phyloP scores from a whole-genome alignment of 2,888 invertebrate species.

The Microdon myrmicae region DNA sequence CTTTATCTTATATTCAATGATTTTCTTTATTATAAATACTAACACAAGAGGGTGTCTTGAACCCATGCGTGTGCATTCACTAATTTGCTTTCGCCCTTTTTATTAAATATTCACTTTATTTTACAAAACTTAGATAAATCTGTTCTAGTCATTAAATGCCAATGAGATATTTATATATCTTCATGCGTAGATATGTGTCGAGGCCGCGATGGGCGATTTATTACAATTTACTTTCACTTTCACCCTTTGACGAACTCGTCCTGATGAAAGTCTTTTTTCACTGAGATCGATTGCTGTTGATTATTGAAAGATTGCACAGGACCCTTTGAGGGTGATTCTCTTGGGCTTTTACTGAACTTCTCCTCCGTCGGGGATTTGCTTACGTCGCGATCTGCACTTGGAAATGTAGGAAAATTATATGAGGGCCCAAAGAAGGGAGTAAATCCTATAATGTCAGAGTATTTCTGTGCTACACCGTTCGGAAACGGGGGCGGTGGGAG shows the following conservation, averaged over 20 bases:
- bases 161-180: slow-evolving; percentile 38
- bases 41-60: no score
- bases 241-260: slow-evolving; percentile 45
- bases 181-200: slow-evolving; percentile 40
- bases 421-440: slow-evolving; percentile 71
- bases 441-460: slow-evolving; percentile 81
- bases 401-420: slow-evolving; percentile 53
- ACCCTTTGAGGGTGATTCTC: slow-evolving; percentile 51
- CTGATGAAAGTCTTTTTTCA: slow-evolving; percentile 38
- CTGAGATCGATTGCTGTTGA: slow-evolving; percentile 20
- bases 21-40: slow-evolving; percentile 47
- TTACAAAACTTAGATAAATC: slow-evolving; percentile 47
- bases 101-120: slow-evolving; percentile 11
- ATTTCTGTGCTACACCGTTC: slow-evolving; percentile 70
- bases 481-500: slow-evolving; percentile 60
- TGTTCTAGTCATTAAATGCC: slow-evolving; percentile 42
- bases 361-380: slow-evolving; percentile 52
- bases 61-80: no score
- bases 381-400: slow-evolving; percentile 54
- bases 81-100: slow-evolving; percentile 18
- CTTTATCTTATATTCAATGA: slow-evolving; percentile 27
- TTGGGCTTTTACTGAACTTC: slow-evolving; percentile 31
- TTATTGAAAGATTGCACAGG: slow-evolving; percentile 41
- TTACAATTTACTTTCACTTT: neutral
- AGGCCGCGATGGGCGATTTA: slow-evolving; percentile 1